phyloP scores from a whole-genome alignment of 2,113 vertebrate genomes.

The Labrus mixtus region DNA sequence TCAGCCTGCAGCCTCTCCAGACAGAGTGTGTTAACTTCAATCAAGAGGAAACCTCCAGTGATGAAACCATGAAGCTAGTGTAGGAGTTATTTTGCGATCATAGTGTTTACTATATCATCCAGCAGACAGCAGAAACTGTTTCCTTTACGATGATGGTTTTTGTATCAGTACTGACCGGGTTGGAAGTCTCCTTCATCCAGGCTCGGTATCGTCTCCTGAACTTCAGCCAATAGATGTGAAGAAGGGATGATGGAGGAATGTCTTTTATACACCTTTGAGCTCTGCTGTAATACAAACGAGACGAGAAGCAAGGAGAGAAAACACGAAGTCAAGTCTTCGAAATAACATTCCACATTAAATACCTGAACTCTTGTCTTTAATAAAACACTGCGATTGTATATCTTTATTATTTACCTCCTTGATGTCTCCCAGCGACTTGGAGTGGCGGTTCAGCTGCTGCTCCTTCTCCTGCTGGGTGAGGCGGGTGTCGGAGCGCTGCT shows the following conservation, averaged over 20 bases:
- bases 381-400: neutral
- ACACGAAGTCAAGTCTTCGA: too few species aligned
- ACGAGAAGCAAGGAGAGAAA: neutral
- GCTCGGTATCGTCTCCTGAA: conserved; percentile 70
- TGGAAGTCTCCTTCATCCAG: conserved; percentile 74
- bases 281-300: conserved; percentile 72
- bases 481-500: conserved; percentile 37
- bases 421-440: conserved; percentile 85
- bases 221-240: conserved; percentile 80
- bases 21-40: too few species aligned
- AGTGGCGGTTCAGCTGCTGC: conserved; percentile 86
- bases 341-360: too few species aligned
- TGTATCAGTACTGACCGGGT: conserved; percentile 75
- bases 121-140: too few species aligned
- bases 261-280: conserved; percentile 81
- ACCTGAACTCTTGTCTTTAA: too few species aligned
- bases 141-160: neutral
- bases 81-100: too few species aligned
- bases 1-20: too few species aligned
- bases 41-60: too few species aligned
- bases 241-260: conserved; percentile 85
- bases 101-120: too few species aligned
- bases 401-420: conserved; percentile 87
- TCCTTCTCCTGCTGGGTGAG: conserved; percentile 85
- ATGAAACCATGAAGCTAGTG: too few species aligned